Conservation (phyloP, 2,888 invertebrate species). For the Serrognathus titanus region DNA sequence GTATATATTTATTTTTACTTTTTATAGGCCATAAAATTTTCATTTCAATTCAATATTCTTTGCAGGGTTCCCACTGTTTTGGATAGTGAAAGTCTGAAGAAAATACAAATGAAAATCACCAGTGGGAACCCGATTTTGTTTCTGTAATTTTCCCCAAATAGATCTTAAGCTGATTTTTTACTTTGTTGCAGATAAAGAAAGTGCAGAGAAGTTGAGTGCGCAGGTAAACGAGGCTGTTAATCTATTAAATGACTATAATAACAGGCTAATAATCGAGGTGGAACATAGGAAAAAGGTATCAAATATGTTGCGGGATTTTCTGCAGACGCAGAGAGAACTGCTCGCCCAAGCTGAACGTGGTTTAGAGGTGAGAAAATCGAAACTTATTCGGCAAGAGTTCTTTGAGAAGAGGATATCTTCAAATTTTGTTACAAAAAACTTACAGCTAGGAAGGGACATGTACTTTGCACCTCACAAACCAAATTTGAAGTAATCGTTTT, state of each 20-base stretch:
- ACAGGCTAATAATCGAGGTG: slow-evolving; percentile 80
- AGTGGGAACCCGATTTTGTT: too few species aligned
- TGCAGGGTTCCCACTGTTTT: too few species aligned
- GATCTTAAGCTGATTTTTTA: background rate
- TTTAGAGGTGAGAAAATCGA: slow-evolving; percentile 64
- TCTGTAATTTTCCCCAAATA: too few species aligned
- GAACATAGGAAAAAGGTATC: slow-evolving; percentile 84
- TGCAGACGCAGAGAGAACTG: slow-evolving; percentile 80
- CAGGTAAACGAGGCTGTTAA: slow-evolving; percentile 87
- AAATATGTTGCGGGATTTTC: slow-evolving; percentile 83
- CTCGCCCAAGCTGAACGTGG: slow-evolving; percentile 82
- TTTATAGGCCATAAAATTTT: background rate
- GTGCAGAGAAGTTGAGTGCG: slow-evolving; percentile 71
- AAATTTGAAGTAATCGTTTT: too few species aligned
- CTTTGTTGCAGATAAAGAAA: slow-evolving; percentile 64
- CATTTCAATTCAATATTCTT: too few species aligned
- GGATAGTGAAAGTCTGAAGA: too few species aligned
- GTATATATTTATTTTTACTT: slow-evolving; percentile 45
- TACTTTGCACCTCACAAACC: background rate
- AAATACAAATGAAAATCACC: too few species aligned
- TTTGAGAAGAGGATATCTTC: background rate
- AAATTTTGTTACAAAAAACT: background rate
- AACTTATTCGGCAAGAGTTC: background rate
- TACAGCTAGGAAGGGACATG: background rate
- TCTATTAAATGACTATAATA: slow-evolving; percentile 85